Evolutionary conservation across 2,888 invertebrate genomes (phyloP).

Genomic region (Itoplectis maculator): DNA sequence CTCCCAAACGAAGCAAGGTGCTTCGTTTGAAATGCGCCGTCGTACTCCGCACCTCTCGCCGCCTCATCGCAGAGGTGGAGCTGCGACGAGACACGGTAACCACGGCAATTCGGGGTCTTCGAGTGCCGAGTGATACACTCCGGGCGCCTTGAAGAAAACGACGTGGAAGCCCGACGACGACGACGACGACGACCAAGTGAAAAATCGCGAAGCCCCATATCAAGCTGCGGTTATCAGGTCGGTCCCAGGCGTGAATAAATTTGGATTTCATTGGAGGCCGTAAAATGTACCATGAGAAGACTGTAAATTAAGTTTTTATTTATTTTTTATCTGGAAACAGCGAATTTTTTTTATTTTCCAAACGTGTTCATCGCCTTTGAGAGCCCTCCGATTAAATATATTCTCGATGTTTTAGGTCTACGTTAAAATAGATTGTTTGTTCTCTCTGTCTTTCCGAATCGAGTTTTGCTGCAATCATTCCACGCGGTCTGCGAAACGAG

Average conservation of each 20-base stretch:
- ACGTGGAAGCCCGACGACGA: neutral
- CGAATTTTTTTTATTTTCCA: too few relatives aligned
- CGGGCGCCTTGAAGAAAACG: neutral
- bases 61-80: too few relatives aligned
- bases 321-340: too few relatives aligned
- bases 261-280: too few relatives aligned
- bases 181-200: neutral
- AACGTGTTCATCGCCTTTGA: too few relatives aligned
- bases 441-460: neutral
- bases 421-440: neutral
- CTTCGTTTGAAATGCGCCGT: constrained; percentile 57
- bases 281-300: too few relatives aligned
- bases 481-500: neutral
- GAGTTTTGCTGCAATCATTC: constrained; percentile 1
- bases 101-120: neutral
- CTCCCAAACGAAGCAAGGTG: constrained; percentile 60
- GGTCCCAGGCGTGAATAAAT: too few relatives aligned
- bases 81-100: neutral
- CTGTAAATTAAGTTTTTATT: too few relatives aligned
- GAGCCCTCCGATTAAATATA: neutral
- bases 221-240: too few relatives aligned
- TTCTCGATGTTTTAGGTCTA: neutral
- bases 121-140: neutral
- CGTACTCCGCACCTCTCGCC: neutral
- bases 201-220: too few relatives aligned